These are phyloP conservation scores for Chinchilla lanigera DNA, from an alignment of 2,113 vertebrate species.

Conservation along the genomic window DNA sequence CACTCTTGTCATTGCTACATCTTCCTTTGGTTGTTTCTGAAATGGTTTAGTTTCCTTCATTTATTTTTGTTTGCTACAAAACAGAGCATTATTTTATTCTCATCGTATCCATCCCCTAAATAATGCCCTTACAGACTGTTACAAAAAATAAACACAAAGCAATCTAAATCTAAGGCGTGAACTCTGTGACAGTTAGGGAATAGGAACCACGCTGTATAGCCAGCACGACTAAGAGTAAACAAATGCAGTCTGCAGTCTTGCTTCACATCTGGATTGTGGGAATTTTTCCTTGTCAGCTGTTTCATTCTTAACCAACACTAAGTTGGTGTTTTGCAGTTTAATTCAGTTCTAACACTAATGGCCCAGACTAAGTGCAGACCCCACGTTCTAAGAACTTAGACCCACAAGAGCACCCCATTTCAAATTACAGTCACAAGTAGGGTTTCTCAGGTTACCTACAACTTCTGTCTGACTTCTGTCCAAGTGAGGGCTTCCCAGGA, in stretches of 20 bases:
- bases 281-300: not conserved
- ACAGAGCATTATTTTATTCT: not conserved
- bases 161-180: not conserved
- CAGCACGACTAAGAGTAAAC: not conserved
- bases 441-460: not conserved
- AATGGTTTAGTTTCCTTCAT: constrained; percentile 7
- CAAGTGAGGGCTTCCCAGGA: not conserved
- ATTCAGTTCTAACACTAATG: not conserved
- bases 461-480: not conserved
- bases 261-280: not conserved
- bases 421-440: not conserved
- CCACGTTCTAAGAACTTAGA: no score
- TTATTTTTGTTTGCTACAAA: not conserved
- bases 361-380: not conserved
- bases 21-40: not conserved
- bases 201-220: not conserved
- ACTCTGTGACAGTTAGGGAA: not conserved
- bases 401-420: not conserved
- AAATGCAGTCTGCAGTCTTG: not conserved
- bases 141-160: not conserved
- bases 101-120: not conserved
- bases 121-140: not conserved
- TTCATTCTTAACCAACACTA: not conserved
- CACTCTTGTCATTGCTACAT: not conserved
- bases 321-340: not conserved